Base-by-base conservation (phyloP, 2,113 vertebrate genomes). In the Psettodes erumei region DNA sequence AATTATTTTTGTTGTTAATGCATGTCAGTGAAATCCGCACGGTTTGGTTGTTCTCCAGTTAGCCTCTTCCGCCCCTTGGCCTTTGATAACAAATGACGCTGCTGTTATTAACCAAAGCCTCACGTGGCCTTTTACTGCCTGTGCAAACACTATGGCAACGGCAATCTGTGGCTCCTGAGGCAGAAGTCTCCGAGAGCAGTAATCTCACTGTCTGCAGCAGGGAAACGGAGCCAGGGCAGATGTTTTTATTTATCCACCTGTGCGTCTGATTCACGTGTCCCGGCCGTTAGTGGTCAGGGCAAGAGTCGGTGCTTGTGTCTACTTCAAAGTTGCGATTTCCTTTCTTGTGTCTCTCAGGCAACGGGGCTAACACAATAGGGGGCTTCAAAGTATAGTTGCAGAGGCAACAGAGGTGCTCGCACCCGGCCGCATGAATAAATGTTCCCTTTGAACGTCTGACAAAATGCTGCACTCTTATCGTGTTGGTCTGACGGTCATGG, bases 311-410 rank as follows among this genome's bases (percentile, higher is more conserved):
- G 75, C 86, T 82, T 33, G 71, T 72, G 79, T 82, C n/a, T 42
- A 90, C 91, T 92, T 93, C 93, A 93, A 93, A 92, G 91, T 89
- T 80, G 53, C n/a, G 6, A 35, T 72, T 42, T 63, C 71, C 91
- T 93, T 93, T 93, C 89, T 91, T 93, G 83, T 89, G 69, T 48
- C 73, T 82, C 87, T 89, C 89, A 72, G 88, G 77, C 71, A 35
- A 84, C 18, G 66, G 62, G 70, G 48, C 69, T 6, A 51, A 79
- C 67, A 90, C 90, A 91, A 89, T 79, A n/a, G 77, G 67, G 54
- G 73, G 78, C 90, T 92, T 94, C 90, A 94, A 92, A 92, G 93
- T 87, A 59, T 35, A 55, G 58, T 59, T 61, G 28, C 48, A 62
- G 53, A 64, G 64, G 95, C 76, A 91, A 94, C 0, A 94, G 95